Conservation (phyloP, 2,113 vertebrate species). For the Podiceps cristatus region DNA sequence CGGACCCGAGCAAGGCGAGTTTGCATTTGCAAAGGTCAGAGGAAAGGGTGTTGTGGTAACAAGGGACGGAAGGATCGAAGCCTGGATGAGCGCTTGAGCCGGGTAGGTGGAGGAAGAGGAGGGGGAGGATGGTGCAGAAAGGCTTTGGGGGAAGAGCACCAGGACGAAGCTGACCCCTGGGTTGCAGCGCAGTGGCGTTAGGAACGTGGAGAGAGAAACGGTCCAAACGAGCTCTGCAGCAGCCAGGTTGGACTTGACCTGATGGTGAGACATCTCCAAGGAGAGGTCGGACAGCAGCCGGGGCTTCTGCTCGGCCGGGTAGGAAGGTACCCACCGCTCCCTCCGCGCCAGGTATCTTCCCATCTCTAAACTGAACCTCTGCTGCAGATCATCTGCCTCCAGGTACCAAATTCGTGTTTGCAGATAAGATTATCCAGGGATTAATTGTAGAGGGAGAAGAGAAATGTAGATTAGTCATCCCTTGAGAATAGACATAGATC, state of each 20-base stretch:
- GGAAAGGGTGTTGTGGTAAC: neutral
- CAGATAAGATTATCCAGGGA: slow-evolving; percentile 64
- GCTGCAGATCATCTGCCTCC: slow-evolving; percentile 27
- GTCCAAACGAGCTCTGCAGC: neutral
- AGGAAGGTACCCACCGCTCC: neutral
- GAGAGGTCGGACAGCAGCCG: neutral
- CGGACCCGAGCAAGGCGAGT: rapidly evolving
- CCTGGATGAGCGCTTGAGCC: neutral
- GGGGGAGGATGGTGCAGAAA: neutral
- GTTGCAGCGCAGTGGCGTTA: rapidly evolving
- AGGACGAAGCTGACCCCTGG: neutral
- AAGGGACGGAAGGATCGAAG: neutral
- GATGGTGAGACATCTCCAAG: rapidly evolving
- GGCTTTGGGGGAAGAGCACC: neutral
- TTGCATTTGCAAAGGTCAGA: neutral
- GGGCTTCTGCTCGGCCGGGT: neutral
- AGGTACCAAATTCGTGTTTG: slow-evolving; percentile 29
- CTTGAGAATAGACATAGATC: slow-evolving; percentile 62
- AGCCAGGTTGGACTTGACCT: neutral
- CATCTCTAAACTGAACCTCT: neutral
- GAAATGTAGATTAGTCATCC: slow-evolving; percentile 56
- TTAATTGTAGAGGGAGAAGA: slow-evolving; percentile 67
- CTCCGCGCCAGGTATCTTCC: neutral
- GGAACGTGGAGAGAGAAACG: neutral
- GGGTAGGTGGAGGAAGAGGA: neutral